Conservation (phyloP, 2,888 invertebrate species). For the Caenorhabditis imperialis region DNA sequence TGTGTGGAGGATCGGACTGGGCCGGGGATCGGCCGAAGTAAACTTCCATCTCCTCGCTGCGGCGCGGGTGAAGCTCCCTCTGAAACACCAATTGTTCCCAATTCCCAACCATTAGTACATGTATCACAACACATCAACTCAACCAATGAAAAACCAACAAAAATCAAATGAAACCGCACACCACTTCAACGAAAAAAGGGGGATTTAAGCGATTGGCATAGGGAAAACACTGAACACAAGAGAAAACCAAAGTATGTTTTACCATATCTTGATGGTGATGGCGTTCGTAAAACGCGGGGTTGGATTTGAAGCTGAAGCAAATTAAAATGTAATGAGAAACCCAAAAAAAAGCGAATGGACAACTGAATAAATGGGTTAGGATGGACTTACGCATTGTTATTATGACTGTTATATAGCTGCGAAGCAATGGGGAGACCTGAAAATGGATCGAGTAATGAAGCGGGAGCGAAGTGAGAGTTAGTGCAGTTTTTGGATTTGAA, state of each 20-base stretch:
- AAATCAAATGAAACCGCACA: constrained; percentile 6
- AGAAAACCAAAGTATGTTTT: constrained; percentile 18
- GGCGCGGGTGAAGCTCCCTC: constrained; percentile 52
- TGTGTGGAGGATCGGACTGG: constrained; percentile 46
- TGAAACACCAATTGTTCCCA: constrained; percentile 25
- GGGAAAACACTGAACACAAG: constrained; percentile 14
- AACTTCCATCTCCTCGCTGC: constrained; percentile 64
- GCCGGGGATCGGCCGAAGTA: constrained; percentile 52
- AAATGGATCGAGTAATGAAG: constrained; percentile 37
- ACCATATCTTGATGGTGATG: constrained; percentile 53
- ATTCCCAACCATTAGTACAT: background rate
- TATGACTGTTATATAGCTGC: constrained; percentile 44
- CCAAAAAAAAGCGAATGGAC: constrained; percentile 5
- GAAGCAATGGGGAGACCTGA: constrained; percentile 53
- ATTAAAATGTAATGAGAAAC: background rate
- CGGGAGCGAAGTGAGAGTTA: constrained; percentile 20
- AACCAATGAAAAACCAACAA: constrained; percentile 32
- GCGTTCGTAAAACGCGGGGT: constrained; percentile 50
- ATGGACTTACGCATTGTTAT: constrained; percentile 55
- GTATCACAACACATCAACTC: constrained; percentile 21
- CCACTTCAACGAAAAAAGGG: constrained; percentile 12
- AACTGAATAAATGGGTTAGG: background rate
- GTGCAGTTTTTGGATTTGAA: constrained; percentile 3
- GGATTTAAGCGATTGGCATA: constrained; percentile 24
- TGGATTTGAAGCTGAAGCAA: constrained; percentile 57